phyloP scores from a whole-genome alignment of 2,797 vertebrate genomes.

The Numenius phaeopus region DNA sequence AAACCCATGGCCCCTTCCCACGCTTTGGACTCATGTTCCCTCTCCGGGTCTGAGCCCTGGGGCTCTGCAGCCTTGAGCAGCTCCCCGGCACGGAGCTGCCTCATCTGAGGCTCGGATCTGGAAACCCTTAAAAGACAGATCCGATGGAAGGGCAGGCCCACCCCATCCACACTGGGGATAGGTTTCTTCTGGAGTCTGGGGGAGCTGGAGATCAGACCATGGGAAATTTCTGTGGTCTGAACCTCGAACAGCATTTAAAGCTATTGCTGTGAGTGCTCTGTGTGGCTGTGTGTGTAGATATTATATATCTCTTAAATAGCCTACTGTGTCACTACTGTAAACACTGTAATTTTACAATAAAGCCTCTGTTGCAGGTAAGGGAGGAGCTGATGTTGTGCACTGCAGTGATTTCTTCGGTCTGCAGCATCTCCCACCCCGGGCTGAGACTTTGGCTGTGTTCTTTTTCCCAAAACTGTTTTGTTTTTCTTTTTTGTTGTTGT shows the following conservation, averaged over 20 bases:
- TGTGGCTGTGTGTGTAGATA: background rate
- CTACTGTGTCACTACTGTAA: background rate
- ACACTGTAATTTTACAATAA: rapidly evolving
- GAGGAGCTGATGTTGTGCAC: background rate
- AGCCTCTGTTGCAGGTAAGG: background rate
- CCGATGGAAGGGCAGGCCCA: background rate
- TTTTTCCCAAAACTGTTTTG: background rate
- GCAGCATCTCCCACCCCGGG: background rate
- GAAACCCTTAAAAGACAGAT: background rate
- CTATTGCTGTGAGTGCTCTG: background rate
- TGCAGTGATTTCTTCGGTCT: background rate
- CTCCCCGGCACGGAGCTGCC: background rate
- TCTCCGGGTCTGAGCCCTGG: background rate
- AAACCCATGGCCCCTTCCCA: background rate
- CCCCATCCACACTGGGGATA: background rate
- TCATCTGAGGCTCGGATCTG: background rate
- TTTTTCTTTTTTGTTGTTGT: background rate
- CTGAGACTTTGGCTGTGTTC: background rate
- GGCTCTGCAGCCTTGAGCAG: background rate
- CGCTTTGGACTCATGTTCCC: background rate
- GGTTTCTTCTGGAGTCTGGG: background rate
- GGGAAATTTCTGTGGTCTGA: slow-evolving; percentile 3
- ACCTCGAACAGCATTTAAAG: background rate
- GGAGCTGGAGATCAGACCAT: background rate
- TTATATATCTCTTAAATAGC: background rate